phyloP scores from a whole-genome alignment of 2,888 invertebrate genomes.

The Trisateles emortualis region DNA sequence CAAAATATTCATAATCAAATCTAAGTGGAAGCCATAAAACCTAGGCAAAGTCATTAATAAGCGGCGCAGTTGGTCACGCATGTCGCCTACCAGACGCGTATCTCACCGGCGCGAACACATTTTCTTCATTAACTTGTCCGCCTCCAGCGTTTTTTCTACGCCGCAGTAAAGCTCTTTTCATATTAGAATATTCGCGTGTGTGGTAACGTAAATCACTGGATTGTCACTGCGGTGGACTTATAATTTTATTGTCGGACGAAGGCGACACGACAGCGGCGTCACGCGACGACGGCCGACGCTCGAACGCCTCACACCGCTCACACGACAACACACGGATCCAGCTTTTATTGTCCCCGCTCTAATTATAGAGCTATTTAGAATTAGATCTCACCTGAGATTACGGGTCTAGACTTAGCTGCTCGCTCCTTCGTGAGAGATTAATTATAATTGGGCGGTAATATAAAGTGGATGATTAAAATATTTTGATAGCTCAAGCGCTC shows the following conservation, averaged over 20 bases:
- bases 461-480: slow-evolving; percentile 74
- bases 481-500: slow-evolving; percentile 62
- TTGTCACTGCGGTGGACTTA: slow-evolving; percentile 86
- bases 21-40: slow-evolving; percentile 42
- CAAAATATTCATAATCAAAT: slow-evolving; percentile 48
- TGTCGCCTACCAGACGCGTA: slow-evolving; percentile 62
- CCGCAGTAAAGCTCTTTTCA: slow-evolving; percentile 75
- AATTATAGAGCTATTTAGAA: slow-evolving; percentile 77
- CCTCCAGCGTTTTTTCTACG: slow-evolving; percentile 72
- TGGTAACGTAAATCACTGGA: slow-evolving; percentile 85
- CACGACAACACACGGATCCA: slow-evolving; percentile 73
- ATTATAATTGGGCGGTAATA: slow-evolving; percentile 76
- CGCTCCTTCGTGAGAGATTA: slow-evolving; percentile 80
- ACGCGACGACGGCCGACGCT: slow-evolving; percentile 64
- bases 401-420: slow-evolving; percentile 70
- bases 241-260: slow-evolving; percentile 85
- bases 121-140: slow-evolving; percentile 84
- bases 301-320: slow-evolving; percentile 54
- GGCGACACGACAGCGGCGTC: slow-evolving; percentile 80
- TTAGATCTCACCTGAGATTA: slow-evolving; percentile 80
- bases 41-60: slow-evolving; percentile 57
- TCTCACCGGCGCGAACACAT: slow-evolving; percentile 71
- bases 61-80: slow-evolving; percentile 64
- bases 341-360: slow-evolving; percentile 79
- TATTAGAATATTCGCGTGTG: slow-evolving; percentile 85